Evolutionary conservation across 92 coral and sea anemone genomes (phyloP), one percentile per base, ranked within the genome.

Genomic region (Diadumene lineata): DNA sequence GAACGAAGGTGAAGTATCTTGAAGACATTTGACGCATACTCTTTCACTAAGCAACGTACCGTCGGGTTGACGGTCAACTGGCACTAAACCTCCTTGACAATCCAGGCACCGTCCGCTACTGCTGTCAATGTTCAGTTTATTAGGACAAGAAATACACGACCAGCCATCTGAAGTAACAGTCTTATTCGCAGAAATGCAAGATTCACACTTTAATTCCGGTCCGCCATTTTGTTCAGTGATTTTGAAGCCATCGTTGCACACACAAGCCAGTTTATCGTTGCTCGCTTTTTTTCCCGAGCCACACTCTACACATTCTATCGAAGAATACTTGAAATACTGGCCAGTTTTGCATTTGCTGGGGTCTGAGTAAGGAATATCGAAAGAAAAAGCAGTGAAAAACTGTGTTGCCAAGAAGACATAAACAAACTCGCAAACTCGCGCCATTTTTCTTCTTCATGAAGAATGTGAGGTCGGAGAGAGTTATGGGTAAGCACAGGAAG

Each of bases 141-240:
- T 19, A 24, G 92, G 97, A 48, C 98, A 94, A 13, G 24, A 51
- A 25, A 92, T 51, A 70, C 98, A 94, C 34, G 93, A 92, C 84
- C 90, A 80, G 38, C 97, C 97, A 73, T 88, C 97, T 30, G 81
- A 82, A 34, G 97, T 84, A 33, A 82, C 72, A 11, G 97, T 91
- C 38, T 50, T 53, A 77, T 91, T 91, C 10, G 11, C n/a, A 23
- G 81, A 58, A 34, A 75, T 76, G 86, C 79, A 79, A 22, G 66
- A 56, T 68, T 76, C 88, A 73, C 81, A 31, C 26, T 13, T 68
- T 30, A 51, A 50, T 28, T 38, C 66, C 10, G 88, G 96, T 34
- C 92, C 92, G 60, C 76, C 86, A 33, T 64, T 50, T 68, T 83
- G 60, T 25, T 50, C 64, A 16, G 53, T 56, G 50, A 64, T 68